These are phyloP conservation scores for Temnothorax curvispinosus DNA, from an alignment of 1,140 invertebrate species.

Conservation along the genomic window DNA sequence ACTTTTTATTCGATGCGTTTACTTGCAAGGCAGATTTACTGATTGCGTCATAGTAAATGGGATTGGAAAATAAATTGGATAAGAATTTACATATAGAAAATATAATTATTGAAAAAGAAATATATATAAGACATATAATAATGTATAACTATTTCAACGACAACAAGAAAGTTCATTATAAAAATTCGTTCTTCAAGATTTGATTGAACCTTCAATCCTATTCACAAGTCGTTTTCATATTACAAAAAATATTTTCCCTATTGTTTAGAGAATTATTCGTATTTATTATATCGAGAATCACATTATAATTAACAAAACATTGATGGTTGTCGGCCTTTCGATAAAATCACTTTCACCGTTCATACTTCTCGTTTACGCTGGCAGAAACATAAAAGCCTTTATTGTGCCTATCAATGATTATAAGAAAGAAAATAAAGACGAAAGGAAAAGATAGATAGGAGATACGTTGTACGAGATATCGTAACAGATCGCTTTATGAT, in stretches of 20 bases:
- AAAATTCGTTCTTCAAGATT: neutral
- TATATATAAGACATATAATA: neutral
- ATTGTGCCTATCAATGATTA: slow-evolving; percentile 78
- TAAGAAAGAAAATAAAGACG: slow-evolving; percentile 29
- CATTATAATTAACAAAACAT: slow-evolving; percentile 34
- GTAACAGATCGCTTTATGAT: slow-evolving; percentile 28
- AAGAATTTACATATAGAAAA: neutral
- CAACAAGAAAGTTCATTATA: neutral
- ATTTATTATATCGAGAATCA: slow-evolving; percentile 27
- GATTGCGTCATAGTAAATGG: neutral
- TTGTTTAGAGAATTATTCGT: slow-evolving; percentile 17
- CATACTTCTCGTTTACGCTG: slow-evolving; percentile 73
- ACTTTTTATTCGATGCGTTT: neutral
- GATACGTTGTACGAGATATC: slow-evolving; percentile 25
- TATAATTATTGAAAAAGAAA: neutral
- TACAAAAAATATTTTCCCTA: neutral
- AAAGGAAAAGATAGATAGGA: neutral
- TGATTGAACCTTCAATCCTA: neutral
- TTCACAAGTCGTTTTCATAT: neutral
- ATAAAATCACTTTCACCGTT: slow-evolving; percentile 36
- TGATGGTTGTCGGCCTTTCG: slow-evolving; percentile 31
- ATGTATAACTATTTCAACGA: neutral
- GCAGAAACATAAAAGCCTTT: slow-evolving; percentile 77
- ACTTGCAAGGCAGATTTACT: neutral
- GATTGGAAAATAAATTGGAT: neutral